Base-by-base conservation (phyloP, 1,140 invertebrate genomes). In the Drosophila azteca region DNA sequence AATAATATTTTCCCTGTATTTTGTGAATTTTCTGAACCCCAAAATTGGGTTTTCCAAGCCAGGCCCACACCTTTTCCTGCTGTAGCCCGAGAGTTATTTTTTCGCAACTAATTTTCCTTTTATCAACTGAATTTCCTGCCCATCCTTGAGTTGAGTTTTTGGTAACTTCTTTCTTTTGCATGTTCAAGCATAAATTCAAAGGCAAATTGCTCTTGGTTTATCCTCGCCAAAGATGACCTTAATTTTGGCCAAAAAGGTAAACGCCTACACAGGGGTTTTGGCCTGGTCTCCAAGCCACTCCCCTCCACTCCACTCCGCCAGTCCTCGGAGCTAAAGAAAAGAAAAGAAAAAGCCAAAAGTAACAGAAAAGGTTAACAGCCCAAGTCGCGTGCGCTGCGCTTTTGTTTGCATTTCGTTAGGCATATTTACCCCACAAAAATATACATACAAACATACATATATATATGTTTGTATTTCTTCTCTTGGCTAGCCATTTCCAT, bases 371-470 rank as follows among this genome's bases (percentile, higher is more conserved):
- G 82, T 88, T 88, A 87, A 82, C 57, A 71, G 62, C 69, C 51
- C 73, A 77, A 76, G 63, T 76, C 71, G 64, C 82, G 69, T 78
- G 68, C 64, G 53, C 73, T 62, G 72, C 82, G 78, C 74, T 82
- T 87, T 83, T 87, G 83, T 87, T 87, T 87, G 83, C 83, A 83
- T 88, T 88, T 87, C 83, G 83, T 87, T 87, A 87, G 83, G 83
- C 83, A 83, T 87, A 88, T 87, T 88, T 87, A 76, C 83, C 61
- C 24, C 24, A 4, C 24, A 24, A 46, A 77, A 82, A 84, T 49
- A 59, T 49, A 59, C 17, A 20, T 20, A 20, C 17, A 20, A 1
- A 20, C 17, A 20, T 20, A 20, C 17, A 84, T 49, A 59, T 39
- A 59, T 24, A 46, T 26, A 26, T 26, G 5, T 24, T 5, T 24